A percentile compares a stretch with the other conserved stretches of the same genome.
These are phyloP conservation scores for Ceuthmochares aereus DNA, from an alignment of 2,113 vertebrate genomes.

Conservation along the genomic window DNA sequence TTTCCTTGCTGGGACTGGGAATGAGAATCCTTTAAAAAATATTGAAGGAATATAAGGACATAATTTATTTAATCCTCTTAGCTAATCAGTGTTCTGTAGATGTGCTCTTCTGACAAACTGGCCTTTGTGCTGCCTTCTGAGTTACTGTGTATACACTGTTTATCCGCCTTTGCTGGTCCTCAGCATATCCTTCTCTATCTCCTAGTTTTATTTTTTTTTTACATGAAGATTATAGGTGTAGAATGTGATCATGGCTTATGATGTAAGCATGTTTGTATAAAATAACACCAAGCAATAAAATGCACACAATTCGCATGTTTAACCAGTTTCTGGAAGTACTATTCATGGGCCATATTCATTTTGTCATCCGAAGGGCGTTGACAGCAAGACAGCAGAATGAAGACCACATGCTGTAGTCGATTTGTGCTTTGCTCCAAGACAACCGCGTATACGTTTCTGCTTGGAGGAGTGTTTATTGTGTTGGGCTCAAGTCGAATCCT, in stretches of 20 bases:
- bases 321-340: not conserved
- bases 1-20: not conserved
- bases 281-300: not conserved
- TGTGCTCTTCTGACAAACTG: not conserved
- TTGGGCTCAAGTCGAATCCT: slow-evolving; percentile 92
- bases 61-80: not conserved
- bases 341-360: not conserved
- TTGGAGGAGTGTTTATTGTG: slow-evolving; percentile 84
- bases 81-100: rapidly evolving
- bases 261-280: not conserved
- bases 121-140: not conserved
- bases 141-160: rapidly evolving
- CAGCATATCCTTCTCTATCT: not conserved
- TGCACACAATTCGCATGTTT: not conserved
- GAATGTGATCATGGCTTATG: not conserved
- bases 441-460: slow-evolving; percentile 81
- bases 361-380: slow-evolving; percentile 55
- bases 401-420: slow-evolving; percentile 61
- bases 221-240: rapidly evolving
- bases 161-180: not conserved
- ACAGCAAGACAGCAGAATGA: slow-evolving; percentile 58
- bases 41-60: rapidly evolving
- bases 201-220: not conserved
- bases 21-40: not conserved
- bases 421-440: slow-evolving; percentile 78